Evolutionary conservation across 2,113 vertebrate genomes (phyloP), one percentile per base, ranked within the genome.

Genomic region (Vidua macroura): DNA sequence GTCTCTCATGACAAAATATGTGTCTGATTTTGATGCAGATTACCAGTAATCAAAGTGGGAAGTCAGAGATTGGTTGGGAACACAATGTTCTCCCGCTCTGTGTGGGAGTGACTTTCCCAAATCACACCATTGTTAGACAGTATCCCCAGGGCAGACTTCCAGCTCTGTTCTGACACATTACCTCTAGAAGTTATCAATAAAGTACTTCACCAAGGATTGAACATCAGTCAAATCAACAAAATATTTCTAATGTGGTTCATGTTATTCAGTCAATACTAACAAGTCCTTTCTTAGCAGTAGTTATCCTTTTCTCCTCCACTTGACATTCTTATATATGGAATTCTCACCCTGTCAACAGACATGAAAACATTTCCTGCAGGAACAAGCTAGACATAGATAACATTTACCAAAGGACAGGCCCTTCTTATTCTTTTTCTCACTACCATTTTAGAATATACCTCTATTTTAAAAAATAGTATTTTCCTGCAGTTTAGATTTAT

Each of bases 21-120:
- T 81, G 35, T 83, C 66, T 95, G 89, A 68, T 70, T 92, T 79
- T 18, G 27, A 90, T 85, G 85, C 80, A 28, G 15, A 22, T 75
- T 76, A 25, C 78, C 48, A 66, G 93, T 88, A 96, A 88, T 75
- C 90, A 86, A 93, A 53, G 56, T 55, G 48, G 28, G 10, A 89
- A 92, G 78, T 52, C 86, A 93, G 39, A 92, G 35, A 37, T 70
- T 59, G 13, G 20, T 48, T 94, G 66, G 13, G 37, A 92, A 48
- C 69, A 46, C 8, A 33, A 8, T 52, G 37, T 62, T 69, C 52
- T 35, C 14, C 33, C n/a, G 35, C 22, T 59, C 56, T 59, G 56
- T 59, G 56, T 51, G 51, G n/a, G 64, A 89, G 41, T 81, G 80
- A 72, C 63, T 56, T 37, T 90, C 90, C 62, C 63, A 83, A 43